A percentile compares a stretch with the other conserved stretches of the same genome.
These are phyloP conservation scores for Drosophila aff. DNA, from an alignment of 1,140 invertebrate species.

Conservation along the genomic window DNA sequence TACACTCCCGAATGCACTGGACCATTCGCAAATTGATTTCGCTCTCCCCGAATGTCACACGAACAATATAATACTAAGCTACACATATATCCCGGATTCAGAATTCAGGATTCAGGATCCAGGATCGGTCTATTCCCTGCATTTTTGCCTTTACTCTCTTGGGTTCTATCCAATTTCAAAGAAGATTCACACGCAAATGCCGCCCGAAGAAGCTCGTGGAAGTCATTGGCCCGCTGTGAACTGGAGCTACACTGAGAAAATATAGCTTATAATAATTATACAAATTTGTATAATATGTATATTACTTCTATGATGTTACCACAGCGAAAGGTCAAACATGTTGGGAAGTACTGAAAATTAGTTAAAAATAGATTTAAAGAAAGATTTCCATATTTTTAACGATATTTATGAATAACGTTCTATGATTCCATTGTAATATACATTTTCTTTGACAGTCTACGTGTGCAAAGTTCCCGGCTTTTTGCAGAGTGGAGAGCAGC, in stretches of 20 bases:
- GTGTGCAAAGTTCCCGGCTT: not conserved
- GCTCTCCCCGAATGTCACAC: slow-evolving; percentile 54
- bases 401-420: no score
- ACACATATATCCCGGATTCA: not conserved
- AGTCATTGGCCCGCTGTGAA: slow-evolving; percentile 49
- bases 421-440: no score
- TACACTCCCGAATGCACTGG: slow-evolving; percentile 64
- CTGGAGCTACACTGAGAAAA: slow-evolving; percentile 13
- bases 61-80: slow-evolving; percentile 13
- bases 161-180: slow-evolving; percentile 73
- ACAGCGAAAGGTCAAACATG: no score
- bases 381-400: no score
- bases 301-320: no score
- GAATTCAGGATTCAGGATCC: not conserved
- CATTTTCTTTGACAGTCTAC: no score
- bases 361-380: no score
- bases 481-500: not conserved
- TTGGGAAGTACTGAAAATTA: no score
- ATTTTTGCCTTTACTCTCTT: not conserved
- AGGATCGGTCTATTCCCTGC: not conserved
- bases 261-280: no score
- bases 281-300: no score
- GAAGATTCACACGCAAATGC: slow-evolving; percentile 76
- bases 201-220: slow-evolving; percentile 43
- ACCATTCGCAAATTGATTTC: slow-evolving; percentile 80